Conservation (phyloP, 2,113 vertebrate genomes). For the Archocentrus centrarchus region DNA sequence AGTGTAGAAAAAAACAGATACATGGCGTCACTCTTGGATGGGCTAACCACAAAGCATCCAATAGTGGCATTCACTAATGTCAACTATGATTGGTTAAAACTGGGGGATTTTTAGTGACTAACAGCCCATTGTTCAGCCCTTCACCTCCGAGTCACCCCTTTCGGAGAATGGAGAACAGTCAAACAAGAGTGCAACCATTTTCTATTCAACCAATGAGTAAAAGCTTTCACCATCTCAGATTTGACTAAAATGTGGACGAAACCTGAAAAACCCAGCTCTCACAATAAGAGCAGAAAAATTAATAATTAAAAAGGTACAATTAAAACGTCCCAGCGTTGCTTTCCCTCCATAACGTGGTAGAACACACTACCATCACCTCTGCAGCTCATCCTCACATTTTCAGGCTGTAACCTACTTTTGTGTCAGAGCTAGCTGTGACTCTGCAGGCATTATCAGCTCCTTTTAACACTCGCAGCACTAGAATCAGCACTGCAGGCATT, state of each 20-base stretch:
- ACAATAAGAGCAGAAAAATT: neutral
- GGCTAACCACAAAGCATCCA: conserved; percentile 22
- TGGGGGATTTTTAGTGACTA: conserved; percentile 24
- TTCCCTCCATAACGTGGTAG: conserved; percentile 6
- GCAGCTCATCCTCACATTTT: conserved; percentile 47
- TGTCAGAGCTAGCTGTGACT: conserved; percentile 45
- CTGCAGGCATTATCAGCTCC: conserved; percentile 53
- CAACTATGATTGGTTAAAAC: conserved; percentile 19
- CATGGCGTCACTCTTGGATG: neutral
- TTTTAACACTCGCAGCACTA: conserved; percentile 50
- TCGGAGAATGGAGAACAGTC: neutral
- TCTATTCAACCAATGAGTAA: conserved; percentile 2
- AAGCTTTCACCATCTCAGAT: neutral
- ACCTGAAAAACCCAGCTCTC: neutral
- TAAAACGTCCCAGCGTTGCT: conserved; percentile 9
- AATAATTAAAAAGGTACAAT: neutral
- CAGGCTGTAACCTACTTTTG: conserved; percentile 63
- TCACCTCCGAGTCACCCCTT: conserved; percentile 17
- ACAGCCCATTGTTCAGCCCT: conserved; percentile 23
- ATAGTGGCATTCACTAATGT: conserved; percentile 1
- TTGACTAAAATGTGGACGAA: neutral
- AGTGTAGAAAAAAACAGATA: conserved; percentile 68
- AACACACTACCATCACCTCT: conserved; percentile 30
- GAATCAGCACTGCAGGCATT: conserved; percentile 50
- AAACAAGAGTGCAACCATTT: conserved; percentile 7